These are phyloP conservation scores for Sakesphorus luctuosus DNA, from an alignment of 2,113 vertebrate species.

Conservation along the genomic window DNA sequence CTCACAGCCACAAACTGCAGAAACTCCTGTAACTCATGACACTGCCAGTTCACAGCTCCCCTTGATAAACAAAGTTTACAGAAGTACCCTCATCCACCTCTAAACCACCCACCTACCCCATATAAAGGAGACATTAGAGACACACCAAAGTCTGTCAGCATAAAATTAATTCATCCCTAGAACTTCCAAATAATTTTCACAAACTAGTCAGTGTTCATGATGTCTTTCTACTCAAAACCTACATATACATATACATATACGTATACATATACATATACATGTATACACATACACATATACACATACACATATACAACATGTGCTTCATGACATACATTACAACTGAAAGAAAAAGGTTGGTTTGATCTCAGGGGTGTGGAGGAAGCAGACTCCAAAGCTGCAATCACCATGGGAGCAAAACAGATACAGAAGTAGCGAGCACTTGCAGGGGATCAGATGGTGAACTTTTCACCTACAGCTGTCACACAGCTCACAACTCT, in stretches of 20 bases:
- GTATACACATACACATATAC: background rate
- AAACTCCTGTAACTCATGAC: background rate
- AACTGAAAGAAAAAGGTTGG: background rate
- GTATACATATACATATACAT: background rate
- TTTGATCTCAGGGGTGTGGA: background rate
- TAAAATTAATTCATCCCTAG: background rate
- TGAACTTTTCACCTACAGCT: slow-evolving; percentile 38
- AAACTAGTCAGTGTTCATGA: background rate
- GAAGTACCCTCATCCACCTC: background rate
- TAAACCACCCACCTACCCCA: background rate
- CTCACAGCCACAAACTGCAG: background rate
- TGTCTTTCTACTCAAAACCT: background rate
- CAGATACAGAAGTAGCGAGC: slow-evolving; percentile 23
- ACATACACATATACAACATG: background rate
- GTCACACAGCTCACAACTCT: background rate
- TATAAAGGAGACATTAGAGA: background rate
- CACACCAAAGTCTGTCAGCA: background rate
- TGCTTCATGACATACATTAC: background rate
- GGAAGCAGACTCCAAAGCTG: background rate
- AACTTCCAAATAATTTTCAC: background rate
- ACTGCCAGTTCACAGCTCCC: background rate
- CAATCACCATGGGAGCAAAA: slow-evolving; percentile 53
- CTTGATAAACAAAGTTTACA: background rate
- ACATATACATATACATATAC: background rate
- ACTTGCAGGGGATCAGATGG: slow-evolving; percentile 14